Conservation (phyloP, 2,888 invertebrate genomes). For the Coelopa pilipes region DNA sequence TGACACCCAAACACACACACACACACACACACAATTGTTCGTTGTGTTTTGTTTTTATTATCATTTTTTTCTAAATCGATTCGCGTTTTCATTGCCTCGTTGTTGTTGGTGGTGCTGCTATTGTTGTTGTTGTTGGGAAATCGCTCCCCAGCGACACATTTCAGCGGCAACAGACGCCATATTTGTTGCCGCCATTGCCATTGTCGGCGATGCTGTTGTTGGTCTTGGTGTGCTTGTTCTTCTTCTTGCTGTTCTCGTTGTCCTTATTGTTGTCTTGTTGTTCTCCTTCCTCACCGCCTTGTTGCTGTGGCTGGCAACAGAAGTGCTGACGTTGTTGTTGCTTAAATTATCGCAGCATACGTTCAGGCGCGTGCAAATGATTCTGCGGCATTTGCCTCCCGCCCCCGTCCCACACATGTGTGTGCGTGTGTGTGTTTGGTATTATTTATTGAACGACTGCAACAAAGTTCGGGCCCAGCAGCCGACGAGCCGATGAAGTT, state of each 20-base stretch:
- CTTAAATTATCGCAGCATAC: conserved; percentile 11
- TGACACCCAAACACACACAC: neutral
- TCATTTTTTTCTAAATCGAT: no score
- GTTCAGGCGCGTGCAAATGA: conserved; percentile 3
- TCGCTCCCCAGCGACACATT: conserved; percentile 9
- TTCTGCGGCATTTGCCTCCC: neutral
- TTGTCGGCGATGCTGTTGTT: no score
- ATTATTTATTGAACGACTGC: conserved; percentile 11
- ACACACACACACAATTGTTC: neutral
- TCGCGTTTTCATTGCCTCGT: no score
- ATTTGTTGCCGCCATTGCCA: neutral
- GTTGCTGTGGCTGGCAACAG: no score
- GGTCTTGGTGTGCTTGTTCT: no score
- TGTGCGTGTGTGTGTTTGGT: conserved; percentile 1
- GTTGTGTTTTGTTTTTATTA: no score
- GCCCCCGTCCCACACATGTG: neutral
- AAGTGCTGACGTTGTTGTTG: no score
- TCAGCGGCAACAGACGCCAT: conserved; percentile 6
- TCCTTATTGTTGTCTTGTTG: no score
- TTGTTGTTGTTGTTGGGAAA: neutral
- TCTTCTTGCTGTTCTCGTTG: no score
- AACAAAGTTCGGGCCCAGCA: neutral
- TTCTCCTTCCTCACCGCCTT: no score
- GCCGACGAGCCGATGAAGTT: no score
- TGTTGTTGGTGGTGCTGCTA: no score